phyloP scores from a whole-genome alignment of 2,888 invertebrate species.

The Brenthis ino region DNA sequence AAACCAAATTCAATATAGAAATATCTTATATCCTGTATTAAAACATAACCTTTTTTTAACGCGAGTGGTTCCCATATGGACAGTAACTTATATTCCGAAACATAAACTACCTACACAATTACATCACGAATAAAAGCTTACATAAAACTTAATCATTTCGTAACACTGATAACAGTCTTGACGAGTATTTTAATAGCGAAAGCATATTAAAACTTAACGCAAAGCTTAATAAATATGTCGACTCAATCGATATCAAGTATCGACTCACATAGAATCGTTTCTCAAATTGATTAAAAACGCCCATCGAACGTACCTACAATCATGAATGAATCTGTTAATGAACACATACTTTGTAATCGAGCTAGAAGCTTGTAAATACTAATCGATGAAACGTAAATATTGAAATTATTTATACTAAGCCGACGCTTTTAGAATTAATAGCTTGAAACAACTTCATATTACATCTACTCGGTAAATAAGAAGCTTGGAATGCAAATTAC shows the following conservation, averaged over 20 bases:
- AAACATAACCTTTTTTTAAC: too few relatives aligned
- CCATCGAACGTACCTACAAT: slow-evolving; percentile 15
- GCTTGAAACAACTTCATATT: not conserved
- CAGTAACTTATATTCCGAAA: too few relatives aligned
- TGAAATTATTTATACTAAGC: not conserved
- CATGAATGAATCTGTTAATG: slow-evolving; percentile 30
- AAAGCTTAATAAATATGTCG: slow-evolving; percentile 22
- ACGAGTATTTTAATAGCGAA: too few relatives aligned
- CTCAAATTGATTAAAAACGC: slow-evolving; percentile 31
- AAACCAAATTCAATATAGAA: too few relatives aligned
- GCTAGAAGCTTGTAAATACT: not conserved
- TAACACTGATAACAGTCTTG: too few relatives aligned
- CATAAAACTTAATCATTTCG: too few relatives aligned
- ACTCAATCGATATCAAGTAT: slow-evolving; percentile 29
- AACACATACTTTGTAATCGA: slow-evolving; percentile 22
- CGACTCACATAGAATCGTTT: slow-evolving; percentile 17
- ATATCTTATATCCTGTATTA: too few relatives aligned
- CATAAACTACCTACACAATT: too few relatives aligned
- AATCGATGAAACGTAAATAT: not conserved
- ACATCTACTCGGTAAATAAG: slow-evolving; percentile 20
- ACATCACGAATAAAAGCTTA: too few relatives aligned
- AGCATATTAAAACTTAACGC: not conserved
- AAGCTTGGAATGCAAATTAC: slow-evolving; percentile 6
- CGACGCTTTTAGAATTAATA: slow-evolving; percentile 8
- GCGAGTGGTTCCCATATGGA: too few relatives aligned